phyloP scores from a whole-genome alignment of 2,888 invertebrate species.

The Trachelus troglodyta region DNA sequence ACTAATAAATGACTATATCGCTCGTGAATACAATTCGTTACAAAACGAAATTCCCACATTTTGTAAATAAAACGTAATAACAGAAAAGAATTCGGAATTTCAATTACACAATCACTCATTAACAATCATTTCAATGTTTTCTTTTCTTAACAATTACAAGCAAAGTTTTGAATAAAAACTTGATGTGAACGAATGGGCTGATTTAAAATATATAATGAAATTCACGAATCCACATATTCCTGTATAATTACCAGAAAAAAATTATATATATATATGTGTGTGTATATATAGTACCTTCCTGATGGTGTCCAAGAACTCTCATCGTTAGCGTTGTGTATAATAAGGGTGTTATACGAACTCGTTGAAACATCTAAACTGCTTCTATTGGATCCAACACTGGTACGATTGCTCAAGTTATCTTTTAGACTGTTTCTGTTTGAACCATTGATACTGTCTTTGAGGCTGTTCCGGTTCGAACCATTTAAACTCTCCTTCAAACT shows the following conservation, averaged over 20 bases:
- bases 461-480: slow-evolving; percentile 62
- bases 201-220: not conserved
- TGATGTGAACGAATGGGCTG: not conserved
- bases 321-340: slow-evolving; percentile 80
- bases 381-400: slow-evolving; percentile 74
- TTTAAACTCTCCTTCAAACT: slow-evolving; percentile 62
- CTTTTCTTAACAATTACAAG: not conserved
- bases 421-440: slow-evolving; percentile 68
- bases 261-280: not conserved
- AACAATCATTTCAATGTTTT: not conserved
- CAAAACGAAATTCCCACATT: not conserved
- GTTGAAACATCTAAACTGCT: slow-evolving; percentile 80
- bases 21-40: not conserved
- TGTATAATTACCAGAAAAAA: not conserved
- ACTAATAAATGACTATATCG: not conserved
- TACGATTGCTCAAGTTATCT: slow-evolving; percentile 73
- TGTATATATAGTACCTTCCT: slow-evolving; percentile 60
- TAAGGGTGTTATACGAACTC: slow-evolving; percentile 85
- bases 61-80: not conserved
- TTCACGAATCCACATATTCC: not conserved
- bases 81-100: not conserved
- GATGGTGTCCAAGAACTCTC: slow-evolving; percentile 77
- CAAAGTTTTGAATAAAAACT: not conserved
- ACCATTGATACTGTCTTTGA: slow-evolving; percentile 63
- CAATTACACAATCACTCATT: not conserved